Evolutionary conservation across 2,888 invertebrate species (phyloP), one percentile per base, ranked within the genome.

Genomic region (Crocallis elinguaria): DNA sequence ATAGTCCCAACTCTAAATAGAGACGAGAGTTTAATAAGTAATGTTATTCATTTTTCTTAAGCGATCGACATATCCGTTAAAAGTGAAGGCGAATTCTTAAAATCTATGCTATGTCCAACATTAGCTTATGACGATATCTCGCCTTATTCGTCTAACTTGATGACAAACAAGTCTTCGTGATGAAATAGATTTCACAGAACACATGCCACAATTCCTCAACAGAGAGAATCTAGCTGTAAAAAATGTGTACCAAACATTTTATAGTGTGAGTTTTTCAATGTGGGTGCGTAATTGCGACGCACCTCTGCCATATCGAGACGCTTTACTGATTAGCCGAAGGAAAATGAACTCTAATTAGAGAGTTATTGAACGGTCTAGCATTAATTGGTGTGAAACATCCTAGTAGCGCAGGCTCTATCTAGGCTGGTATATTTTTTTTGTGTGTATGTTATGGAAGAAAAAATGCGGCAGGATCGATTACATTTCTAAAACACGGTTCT

Each of bases 331-430:
- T 78, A 73, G 73, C 67, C 58, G 66, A 57, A 68, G 73, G 71
- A 84, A 82, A 79, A 75, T 81, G 76, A 76, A 71, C 77, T 76
- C 77, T 83, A 84, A 86, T 83, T 80, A 79, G 77, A 74, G 75
- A 73, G 75, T 77, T 79, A 82, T 84, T 82, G 79, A 82, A 73
- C 71, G 77, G 72, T 73, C 67, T 71, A 73, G 67, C 73, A 69
- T 76, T 84, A 84, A 85, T 84, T 82, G 82, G 80, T 69, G 69
- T 66, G 75, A 76, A 76, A 75, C 77, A 73, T 84, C 77, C 75
- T 74, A 75, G 71, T 42, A 11, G 35, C 12, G 71, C 60, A 64
- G 62, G n/a, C n/a, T n/a, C n/a, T n/a, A 54, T 66, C 64, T 48
- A 66, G 62, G 70, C 64, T 69, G 71, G 60, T 71, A 67, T 50